Percentiles rank a stretch among this genome's conserved stretches.
Conservation (phyloP, 2,113 vertebrate genomes). For the Scolopax mira region DNA sequence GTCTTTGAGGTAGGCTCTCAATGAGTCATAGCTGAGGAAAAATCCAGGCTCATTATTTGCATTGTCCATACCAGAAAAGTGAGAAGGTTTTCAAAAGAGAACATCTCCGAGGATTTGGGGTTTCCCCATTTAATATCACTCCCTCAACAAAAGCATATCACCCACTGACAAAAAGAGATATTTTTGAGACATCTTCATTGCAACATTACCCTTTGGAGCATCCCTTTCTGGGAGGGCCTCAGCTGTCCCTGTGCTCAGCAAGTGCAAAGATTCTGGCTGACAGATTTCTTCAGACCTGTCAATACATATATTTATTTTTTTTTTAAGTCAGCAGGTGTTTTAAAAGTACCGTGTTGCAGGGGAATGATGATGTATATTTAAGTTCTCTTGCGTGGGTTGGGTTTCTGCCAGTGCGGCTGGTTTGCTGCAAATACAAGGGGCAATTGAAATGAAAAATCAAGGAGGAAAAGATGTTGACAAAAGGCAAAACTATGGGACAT, state of each 20-base stretch:
- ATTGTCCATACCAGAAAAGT: background rate
- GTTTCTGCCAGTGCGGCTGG: background rate
- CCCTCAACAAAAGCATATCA: background rate
- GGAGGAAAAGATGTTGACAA: background rate
- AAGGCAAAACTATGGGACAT: background rate
- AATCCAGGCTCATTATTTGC: background rate
- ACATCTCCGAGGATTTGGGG: background rate
- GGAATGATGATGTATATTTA: background rate
- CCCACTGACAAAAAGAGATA: background rate
- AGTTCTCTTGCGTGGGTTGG: background rate
- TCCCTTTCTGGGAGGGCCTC: background rate
- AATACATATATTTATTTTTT: background rate
- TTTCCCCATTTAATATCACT: background rate
- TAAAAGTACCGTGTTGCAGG: background rate
- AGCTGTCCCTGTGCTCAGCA: background rate
- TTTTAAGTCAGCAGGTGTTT: background rate
- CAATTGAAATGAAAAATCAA: background rate
- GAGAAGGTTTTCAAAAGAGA: background rate
- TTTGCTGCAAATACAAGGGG: background rate
- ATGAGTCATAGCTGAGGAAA: background rate
- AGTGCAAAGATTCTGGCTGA: background rate
- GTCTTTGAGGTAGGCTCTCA: conserved; percentile 81
- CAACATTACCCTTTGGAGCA: background rate
- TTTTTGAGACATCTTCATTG: background rate
- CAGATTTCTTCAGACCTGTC: background rate